Conservation (phyloP, 2,113 vertebrate genomes). For the Orthonyx spaldingii region DNA sequence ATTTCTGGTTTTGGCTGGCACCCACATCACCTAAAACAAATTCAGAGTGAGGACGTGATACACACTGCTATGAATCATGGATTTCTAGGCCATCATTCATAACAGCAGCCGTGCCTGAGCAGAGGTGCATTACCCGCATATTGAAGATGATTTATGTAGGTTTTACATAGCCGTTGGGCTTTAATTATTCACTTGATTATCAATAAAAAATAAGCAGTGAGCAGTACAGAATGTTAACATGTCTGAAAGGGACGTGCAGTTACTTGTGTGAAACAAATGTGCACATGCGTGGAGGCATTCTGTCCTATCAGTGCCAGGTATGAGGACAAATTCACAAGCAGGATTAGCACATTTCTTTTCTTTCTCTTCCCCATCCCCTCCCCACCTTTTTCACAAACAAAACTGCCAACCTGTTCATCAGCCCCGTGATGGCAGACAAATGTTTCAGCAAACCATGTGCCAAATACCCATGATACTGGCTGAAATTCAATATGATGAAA, state of each 20-base stretch:
- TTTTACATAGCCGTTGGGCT: constrained; percentile 63
- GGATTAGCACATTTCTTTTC: constrained; percentile 40
- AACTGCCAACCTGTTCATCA: constrained; percentile 74
- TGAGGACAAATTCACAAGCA: constrained; percentile 45
- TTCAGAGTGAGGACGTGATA: neutral
- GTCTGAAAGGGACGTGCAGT: constrained; percentile 22
- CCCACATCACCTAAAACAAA: neutral
- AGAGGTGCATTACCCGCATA: constrained; percentile 36
- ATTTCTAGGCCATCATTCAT: constrained; percentile 62
- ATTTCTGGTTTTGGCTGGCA: neutral
- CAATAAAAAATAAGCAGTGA: constrained; percentile 75
- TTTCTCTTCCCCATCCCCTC: neutral
- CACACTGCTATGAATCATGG: constrained; percentile 16
- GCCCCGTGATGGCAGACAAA: constrained; percentile 70
- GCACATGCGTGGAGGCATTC: neutral
- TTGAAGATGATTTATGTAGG: constrained; percentile 67
- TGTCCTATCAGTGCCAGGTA: neutral
- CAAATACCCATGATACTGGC: constrained; percentile 75
- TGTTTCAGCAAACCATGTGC: constrained; percentile 69
- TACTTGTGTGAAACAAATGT: neutral
- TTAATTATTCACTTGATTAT: constrained; percentile 79
- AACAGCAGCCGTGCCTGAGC: constrained; percentile 34
- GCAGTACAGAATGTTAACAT: constrained; percentile 38
- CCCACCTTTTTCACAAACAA: constrained; percentile 39
- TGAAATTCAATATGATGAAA: constrained; percentile 70